Base-by-base conservation (phyloP, 1,140 invertebrate species). In the Trachymyrmex cornetzi region DNA sequence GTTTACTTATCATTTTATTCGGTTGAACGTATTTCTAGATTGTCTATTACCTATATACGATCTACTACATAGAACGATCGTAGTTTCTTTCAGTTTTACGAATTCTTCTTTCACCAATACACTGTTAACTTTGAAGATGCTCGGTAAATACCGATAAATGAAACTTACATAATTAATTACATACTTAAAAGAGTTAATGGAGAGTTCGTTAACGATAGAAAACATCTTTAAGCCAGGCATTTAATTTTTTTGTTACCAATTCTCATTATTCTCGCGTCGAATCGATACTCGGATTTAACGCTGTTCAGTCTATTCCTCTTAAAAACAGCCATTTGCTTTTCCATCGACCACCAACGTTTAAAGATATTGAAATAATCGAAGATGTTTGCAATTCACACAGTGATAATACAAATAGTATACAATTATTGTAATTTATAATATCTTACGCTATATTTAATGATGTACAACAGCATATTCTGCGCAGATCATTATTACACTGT, bases 101-200 rank as follows among this genome's bases (percentile, higher is more conserved):
- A 14, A 38, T 69, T 55, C n/a, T 69, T 55, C 63, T 44, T 57
- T 55, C n/a, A 55, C 11, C 16, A 27, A 44, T 34, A 38, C 11
- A 67, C 53, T 55, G 16, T 44, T 71, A 57, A 80, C 48, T 81
- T 57, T 19, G 2, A 71, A 57, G 7, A 71, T 44, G 12, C 19
- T 38, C 9, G 24, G 48, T 55, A 69, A 81, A 69, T 55, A 57
- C 9, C 63, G 48, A 81, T 71, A 71, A 81, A 81, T 57, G 30
- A 57, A 71, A 57, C 50, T 81, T 81, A 71, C 30, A 81, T 71
- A 71, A 81, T 81, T 81, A 81, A 81, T 81, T 71, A 71, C 48
- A 38, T 34, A 77, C 22, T 24, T 77, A 66, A 71, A 81, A 50
- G 22, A 57, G 53, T 71, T 81, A 71, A 71, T 44, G n/a, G 22